Evolutionary conservation across 2,797 vertebrate species (phyloP), one percentile per base, ranked within the genome.

Genomic region (Schizopygopsis malacanthus): DNA sequence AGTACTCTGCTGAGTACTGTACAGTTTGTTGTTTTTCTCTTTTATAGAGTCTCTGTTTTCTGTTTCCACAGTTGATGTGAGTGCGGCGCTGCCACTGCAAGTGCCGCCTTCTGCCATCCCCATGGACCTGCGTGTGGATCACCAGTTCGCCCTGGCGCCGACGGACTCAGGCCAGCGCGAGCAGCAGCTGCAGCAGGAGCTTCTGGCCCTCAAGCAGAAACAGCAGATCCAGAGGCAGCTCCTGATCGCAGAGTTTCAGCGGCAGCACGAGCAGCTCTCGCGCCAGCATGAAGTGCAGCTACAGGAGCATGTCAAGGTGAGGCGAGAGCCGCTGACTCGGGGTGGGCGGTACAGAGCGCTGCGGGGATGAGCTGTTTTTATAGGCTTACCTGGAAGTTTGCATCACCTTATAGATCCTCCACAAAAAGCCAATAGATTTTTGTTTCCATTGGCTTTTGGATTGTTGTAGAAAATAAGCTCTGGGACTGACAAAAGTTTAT

Each of bases 151-250:
- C 8, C 92, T 95, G 92, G 93, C 95, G 0, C 92, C 93, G 85
- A 83, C 93, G 0, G 96, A 96, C 84, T 92, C 95, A 0, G 90
- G 92, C 0, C 93, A 94, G 50, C 95, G 96, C 0, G 98, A 99
- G 87, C 98, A 99, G 94, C 98, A 98, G 94, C 96, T 99, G 82
- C 98, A 99, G 93, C 98, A 99, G 93, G 98, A 99, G 94, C 96
- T 99, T 16, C 94, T 99, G 92, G 93, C 96, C 0, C 96, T 99
- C 52, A 99, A 99, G 92, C 98, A 99, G 95, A 98, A 98, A 90
- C 98, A 99, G 94, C 98, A 99, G 95, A 97, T 99, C 91, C 98
- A 99, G 94, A 89, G 98, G 79, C 98, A 99, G 94, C 95, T 99
- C 84, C 98, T 99, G 89, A 99, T 99, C 0, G 97, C 97, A 0